Evolutionary conservation across 2,888 invertebrate genomes (phyloP).

Genomic region (Trissolcus japonicus): DNA sequence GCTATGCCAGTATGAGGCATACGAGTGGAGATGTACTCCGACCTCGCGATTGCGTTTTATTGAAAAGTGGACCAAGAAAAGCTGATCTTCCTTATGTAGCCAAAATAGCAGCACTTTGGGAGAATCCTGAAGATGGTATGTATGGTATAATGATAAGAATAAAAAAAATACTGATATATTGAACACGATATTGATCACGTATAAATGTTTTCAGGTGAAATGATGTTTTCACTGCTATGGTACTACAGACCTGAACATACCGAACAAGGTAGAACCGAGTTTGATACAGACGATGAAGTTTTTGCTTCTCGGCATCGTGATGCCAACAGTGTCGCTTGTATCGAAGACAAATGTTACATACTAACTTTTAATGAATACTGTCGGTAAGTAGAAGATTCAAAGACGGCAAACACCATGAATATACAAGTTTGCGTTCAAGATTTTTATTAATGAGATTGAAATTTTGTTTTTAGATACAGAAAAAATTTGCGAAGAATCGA

Average conservation of each 20-base stretch:
- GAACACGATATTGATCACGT: not conserved
- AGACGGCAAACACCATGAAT: not conserved
- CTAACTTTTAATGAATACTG: conserved; percentile 97
- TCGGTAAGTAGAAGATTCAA: conserved; percentile 82
- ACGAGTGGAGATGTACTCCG: conserved; percentile 88
- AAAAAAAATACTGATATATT: too few relatives aligned
- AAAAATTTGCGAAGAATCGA: conserved; percentile 87
- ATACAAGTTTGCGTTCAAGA: not conserved
- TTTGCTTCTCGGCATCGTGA: conserved; percentile 97
- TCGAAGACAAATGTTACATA: conserved; percentile 98
- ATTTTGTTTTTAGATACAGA: conserved; percentile 83
- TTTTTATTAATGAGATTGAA: too few relatives aligned
- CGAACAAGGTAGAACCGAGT: conserved; percentile 88
- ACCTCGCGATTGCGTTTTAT: conserved; percentile 92
- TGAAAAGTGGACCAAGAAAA: conserved; percentile 89
- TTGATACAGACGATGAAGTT: conserved; percentile 92
- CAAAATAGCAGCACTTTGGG: conserved; percentile 95
- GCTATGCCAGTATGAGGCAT: conserved; percentile 94
- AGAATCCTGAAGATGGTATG: conserved; percentile 93
- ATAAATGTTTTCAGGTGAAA: conserved; percentile 82
- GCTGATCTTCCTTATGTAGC: conserved; percentile 96
- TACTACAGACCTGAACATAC: conserved; percentile 99
- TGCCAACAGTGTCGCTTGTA: conserved; percentile 96
- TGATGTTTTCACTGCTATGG: conserved; percentile 98
- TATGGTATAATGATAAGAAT: not conserved